phyloP scores from a whole-genome alignment of 2,888 invertebrate genomes.

The Ochlodes sylvanus region DNA sequence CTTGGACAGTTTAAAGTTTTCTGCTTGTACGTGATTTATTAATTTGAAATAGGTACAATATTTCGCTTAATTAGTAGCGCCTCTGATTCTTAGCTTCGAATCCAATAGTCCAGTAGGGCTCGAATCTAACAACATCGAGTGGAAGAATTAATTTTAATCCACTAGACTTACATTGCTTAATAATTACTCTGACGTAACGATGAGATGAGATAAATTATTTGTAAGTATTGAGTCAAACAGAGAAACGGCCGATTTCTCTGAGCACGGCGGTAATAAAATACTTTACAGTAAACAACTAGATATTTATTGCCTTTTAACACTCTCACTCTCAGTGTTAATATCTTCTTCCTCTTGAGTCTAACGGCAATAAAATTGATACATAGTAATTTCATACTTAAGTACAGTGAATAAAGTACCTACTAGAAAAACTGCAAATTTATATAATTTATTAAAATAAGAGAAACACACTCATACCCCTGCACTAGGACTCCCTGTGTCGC shows the following conservation, averaged over 20 bases:
- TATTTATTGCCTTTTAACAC: conserved; percentile 57
- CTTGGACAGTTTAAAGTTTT: too few species aligned
- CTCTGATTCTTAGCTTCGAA: too few species aligned
- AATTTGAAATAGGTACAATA: too few species aligned
- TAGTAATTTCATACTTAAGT: not conserved
- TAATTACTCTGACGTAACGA: conserved; percentile 30
- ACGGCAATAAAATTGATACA: conserved; percentile 22
- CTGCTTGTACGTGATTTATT: too few species aligned
- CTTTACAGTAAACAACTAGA: conserved; percentile 50
- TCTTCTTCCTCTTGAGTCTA: conserved; percentile 46
- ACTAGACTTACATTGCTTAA: not conserved
- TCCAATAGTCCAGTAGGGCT: too few species aligned
- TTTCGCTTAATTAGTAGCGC: too few species aligned
- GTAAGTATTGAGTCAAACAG: conserved; percentile 47
- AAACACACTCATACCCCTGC: too few species aligned
- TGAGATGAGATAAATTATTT: conserved; percentile 41
- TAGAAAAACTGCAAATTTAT: too few species aligned
- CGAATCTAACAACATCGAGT: too few species aligned
- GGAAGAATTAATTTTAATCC: not conserved
- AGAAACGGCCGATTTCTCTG: conserved; percentile 48
- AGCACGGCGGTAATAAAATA: conserved; percentile 53
- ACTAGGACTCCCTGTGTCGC: too few species aligned
- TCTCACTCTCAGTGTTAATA: conserved; percentile 39
- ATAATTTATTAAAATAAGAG: too few species aligned
- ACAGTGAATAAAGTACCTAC: too few species aligned